Conservation (phyloP, 2,888 invertebrate species). For the Oligia strigilis region DNA sequence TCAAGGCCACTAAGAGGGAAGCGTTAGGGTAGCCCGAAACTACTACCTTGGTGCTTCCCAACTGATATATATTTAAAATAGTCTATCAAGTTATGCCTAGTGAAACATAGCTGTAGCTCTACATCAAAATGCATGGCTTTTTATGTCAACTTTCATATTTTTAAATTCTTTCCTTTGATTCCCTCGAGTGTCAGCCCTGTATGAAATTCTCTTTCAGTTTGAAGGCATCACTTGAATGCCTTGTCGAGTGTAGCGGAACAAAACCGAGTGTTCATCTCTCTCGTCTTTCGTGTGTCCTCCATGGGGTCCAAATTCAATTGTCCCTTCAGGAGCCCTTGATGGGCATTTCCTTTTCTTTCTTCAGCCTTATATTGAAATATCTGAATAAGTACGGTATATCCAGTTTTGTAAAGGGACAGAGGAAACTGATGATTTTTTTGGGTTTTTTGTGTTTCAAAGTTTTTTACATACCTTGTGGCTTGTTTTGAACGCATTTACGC, state of each 20-base stretch:
- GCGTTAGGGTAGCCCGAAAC: too few relatives aligned
- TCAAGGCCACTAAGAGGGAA: too few relatives aligned
- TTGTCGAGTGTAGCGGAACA: conserved; percentile 61
- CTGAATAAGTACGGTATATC: conserved; percentile 60
- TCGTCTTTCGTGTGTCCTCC: conserved; percentile 59
- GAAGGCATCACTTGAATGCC: conserved; percentile 58
- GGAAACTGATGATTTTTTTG: conserved; percentile 33
- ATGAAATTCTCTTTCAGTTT: conserved; percentile 57
- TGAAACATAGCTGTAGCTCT: too few relatives aligned
- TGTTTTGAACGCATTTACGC: not conserved
- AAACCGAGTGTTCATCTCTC: conserved; percentile 64
- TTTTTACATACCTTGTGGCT: not conserved
- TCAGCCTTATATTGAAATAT: conserved; percentile 60
- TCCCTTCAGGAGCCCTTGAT: conserved; percentile 64
- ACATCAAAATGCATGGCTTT: too few relatives aligned
- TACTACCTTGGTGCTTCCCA: too few relatives aligned
- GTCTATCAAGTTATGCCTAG: too few relatives aligned
- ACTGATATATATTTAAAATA: too few relatives aligned
- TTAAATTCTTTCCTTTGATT: not conserved
- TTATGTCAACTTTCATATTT: not conserved
- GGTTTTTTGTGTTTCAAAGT: not conserved
- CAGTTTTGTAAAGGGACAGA: conserved; percentile 28
- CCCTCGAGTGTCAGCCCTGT: conserved; percentile 50
- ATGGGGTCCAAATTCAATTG: conserved; percentile 72
- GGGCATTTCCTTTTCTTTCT: conserved; percentile 64